Percentiles rank a stretch among this genome's conserved stretches.
Evolutionary conservation across 2,888 invertebrate species (phyloP).

Genomic region (Leptinotarsa haldemani): DNA sequence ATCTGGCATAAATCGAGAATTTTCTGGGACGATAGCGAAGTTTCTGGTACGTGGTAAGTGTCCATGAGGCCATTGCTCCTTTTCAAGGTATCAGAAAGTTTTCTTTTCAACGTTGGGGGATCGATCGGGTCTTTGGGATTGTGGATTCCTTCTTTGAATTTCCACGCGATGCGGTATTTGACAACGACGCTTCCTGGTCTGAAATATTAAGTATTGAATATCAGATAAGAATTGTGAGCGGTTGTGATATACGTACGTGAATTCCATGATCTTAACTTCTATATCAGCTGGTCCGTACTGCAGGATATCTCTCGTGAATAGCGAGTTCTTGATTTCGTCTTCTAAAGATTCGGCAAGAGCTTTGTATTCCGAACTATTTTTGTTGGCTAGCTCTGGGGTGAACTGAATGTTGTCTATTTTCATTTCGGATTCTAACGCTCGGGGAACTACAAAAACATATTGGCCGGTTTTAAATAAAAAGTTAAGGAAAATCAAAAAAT

Average conservation of each 20-base stretch:
- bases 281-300: slow-evolving; percentile 71
- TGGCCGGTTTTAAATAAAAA: neutral
- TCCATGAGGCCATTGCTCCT: slow-evolving; percentile 68
- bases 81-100: slow-evolving; percentile 68
- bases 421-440: slow-evolving; percentile 76
- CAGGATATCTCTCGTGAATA: slow-evolving; percentile 69
- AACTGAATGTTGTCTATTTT: slow-evolving; percentile 76
- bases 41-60: slow-evolving; percentile 66
- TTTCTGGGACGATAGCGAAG: slow-evolving; percentile 69
- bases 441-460: slow-evolving; percentile 66
- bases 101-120: slow-evolving; percentile 65
- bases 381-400: slow-evolving; percentile 70
- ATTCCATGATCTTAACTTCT: slow-evolving; percentile 71
- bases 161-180: slow-evolving; percentile 76
- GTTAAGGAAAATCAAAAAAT: too few relatives aligned
- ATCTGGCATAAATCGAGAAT: slow-evolving; percentile 76
- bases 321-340: slow-evolving; percentile 70
- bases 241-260: slow-evolving; percentile 66
- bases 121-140: slow-evolving; percentile 68
- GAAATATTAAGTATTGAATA: slow-evolving; percentile 54
- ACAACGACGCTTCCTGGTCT: slow-evolving; percentile 76
- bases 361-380: slow-evolving; percentile 73
- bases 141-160: slow-evolving; percentile 67
- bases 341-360: slow-evolving; percentile 72
- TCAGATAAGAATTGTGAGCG: slow-evolving; percentile 15